Evolutionary conservation across 2,888 invertebrate species (phyloP), one percentile per base, ranked within the genome.

Genomic region (Pharmacophagus antenor): DNA sequence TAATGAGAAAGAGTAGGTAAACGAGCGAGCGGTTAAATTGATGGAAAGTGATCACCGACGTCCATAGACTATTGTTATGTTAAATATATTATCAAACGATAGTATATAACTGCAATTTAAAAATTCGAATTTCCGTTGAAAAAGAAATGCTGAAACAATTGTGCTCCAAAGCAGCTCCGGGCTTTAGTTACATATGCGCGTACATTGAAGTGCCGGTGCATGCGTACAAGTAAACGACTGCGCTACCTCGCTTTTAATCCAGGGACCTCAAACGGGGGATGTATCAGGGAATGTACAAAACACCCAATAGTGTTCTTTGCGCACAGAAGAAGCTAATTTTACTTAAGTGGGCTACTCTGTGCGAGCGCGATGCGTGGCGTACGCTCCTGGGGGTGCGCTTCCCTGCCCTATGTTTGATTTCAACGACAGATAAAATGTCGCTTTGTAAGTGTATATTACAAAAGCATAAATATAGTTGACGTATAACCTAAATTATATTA

Each of bases 271-370:
- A 85, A 84, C 77, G 79, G 72, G 78, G 78, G 76, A 73, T 79
- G 58, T 80, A 85, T 83, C 80, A 81, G 81, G 74, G 77, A 73
- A 70, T 65, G 79, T 74, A 84, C 80, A 85, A 85, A 85, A 86
- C 89, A 85, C 80, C 85, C 86, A 84, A 89, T 89, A 88, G 88
- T 85, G 85, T 88, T 87, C 87, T 87, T 88, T 84, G 76, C 82
- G 79, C 80, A 84, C 84, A 87, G 85, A 85, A 88, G 87, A 80
- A 89, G 89, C 89, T 89, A 89, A 89, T 89, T 88, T 89, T 85
- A 80, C 86, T 85, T 86, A 89, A 89, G 89, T 88, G 89, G 88
- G 88, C 88, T 87, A 88, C 88, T 88, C 81, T 71, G 69, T 68
- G 70, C 66, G 69, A 69, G 70, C 65, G 66, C 66, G 65, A 67